Percentiles rank a stretch among this genome's conserved stretches.
Evolutionary conservation across 2,888 invertebrate genomes (phyloP).

Genomic region (Dilophus febrilis): DNA sequence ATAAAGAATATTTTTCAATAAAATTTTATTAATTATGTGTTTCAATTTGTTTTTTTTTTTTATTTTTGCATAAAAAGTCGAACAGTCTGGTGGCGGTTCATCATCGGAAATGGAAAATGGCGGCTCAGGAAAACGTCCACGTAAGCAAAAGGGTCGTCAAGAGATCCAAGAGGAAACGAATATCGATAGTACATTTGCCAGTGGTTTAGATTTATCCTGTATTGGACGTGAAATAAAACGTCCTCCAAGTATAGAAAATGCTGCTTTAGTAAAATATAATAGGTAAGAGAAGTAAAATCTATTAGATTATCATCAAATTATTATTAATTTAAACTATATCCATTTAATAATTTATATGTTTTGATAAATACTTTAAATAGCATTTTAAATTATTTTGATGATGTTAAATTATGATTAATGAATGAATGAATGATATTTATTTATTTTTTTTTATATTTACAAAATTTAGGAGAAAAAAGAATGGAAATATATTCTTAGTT

Average conservation of each 20-base stretch:
- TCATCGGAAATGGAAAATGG: too few species aligned
- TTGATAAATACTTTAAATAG: too few species aligned
- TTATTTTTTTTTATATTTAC: slow-evolving; percentile 2
- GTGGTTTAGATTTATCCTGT: slow-evolving; percentile 26
- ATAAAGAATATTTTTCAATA: too few species aligned
- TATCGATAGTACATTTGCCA: slow-evolving; percentile 19
- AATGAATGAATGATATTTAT: too few species aligned
- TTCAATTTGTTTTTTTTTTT: too few species aligned
- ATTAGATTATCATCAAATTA: not conserved
- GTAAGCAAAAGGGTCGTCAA: slow-evolving; percentile 5
- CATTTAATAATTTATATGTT: too few species aligned
- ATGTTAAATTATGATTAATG: too few species aligned
- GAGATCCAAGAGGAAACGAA: slow-evolving; percentile 21
- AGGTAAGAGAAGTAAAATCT: slow-evolving; percentile 13
- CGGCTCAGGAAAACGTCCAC: too few species aligned
- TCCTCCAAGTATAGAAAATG: slow-evolving; percentile 27
- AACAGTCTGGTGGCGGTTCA: too few species aligned
- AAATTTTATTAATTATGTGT: too few species aligned
- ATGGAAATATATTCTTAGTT: slow-evolving; percentile 34
- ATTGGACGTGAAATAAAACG: slow-evolving; percentile 18
- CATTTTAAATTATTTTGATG: too few species aligned
- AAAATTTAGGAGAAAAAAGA: slow-evolving; percentile 21
- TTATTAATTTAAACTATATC: not conserved
- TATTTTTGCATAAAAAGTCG: too few species aligned
- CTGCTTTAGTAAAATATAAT: slow-evolving; percentile 23